Base-by-base conservation (phyloP, 2,113 vertebrate species). In the Cochlearius cochlearius region DNA sequence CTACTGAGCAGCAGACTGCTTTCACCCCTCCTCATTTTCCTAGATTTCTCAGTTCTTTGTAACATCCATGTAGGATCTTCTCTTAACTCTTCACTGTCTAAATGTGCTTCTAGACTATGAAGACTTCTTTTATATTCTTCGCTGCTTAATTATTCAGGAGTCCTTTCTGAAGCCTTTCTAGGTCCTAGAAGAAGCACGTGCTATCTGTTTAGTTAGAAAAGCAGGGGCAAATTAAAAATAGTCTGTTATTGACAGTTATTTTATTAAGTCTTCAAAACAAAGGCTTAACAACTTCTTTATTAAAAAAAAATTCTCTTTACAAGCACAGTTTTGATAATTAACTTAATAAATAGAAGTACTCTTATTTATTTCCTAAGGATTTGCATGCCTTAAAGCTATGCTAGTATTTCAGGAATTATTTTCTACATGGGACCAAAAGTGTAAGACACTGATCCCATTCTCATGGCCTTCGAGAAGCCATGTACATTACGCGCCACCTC, bases 401-500 rank as follows among this genome's bases (percentile, higher is more conserved):
- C 39, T 38, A 64, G 16, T 7, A 3, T 58, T 79, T 82, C 43
- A 60, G 30, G 34, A 60, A 49, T 56, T 90, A 56, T 45, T 80
- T 92, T 88, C 75, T 60, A 71, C 22, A 11, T 5, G 22, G 66
- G 21, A 85, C 29, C 59, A 39, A 91, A 81, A 78, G 22, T 0
- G 0, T 18, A 80, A 45, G 13, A 50, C 11, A 10, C 5, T 19
- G 34, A 68, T 60, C 10, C 39, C 17, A 39, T 22, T 88, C 67
- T 86, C 62, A 56, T 0, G 3, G 53, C 56, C 60, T 93, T 81
- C 69, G 67, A 81, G 76, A 86, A 94, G 53, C 45, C 34, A 72
- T 0, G 0, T 32, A 58, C 1, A 2, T 32, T 38, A 23, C 0
- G 0, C 0, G 6, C 26, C 14, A 5, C 74, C 69, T 41, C 50